Base-by-base conservation (phyloP, 2,113 vertebrate species). In the Micromys minutus region DNA sequence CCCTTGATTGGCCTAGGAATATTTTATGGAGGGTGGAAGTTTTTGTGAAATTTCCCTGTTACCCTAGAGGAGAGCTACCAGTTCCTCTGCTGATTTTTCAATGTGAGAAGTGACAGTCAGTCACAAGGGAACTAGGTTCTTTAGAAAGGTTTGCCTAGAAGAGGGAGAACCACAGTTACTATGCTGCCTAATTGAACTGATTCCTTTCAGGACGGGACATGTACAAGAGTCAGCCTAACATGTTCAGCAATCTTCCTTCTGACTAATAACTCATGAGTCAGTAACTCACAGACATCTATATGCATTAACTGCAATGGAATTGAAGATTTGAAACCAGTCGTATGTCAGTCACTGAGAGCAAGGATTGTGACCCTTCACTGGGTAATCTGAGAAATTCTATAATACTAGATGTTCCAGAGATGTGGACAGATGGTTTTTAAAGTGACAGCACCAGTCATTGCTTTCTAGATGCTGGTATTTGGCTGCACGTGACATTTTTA, bases 31-130 rank as follows among this genome's bases (percentile, higher is more conserved):
- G 10, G 5, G 26, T n/a, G 22, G 45, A 65, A 42, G 71, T 93
- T 97, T 94, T 19, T 91, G 42, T 92, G 89, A 87, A 90, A 76
- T 85, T 74, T 52, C 69, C 91, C 1, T 63, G 57, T 89, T 61
- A 81, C 39, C 17, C 7, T 91, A 39, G 10, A 45, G 21, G 91
- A 69, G 3, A 77, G 22, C 10, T 55, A 72, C 9, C 89, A 63
- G n/a, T 67, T 83, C 22, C 5, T 96, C 95, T 91, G 34, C 21
- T 86, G 39, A 47, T 71, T 91, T 24, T 63, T 11, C 57, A 76
- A 87, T 22, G 34, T 76, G 59, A 77, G 52, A 91, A 91, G 75
- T 89, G 61, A 59, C 8, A 24, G 19, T 94, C 45, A 76, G 29
- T 80, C 75, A 67, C 5, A n/a, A 31, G 55, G 39, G 36, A 75